Evolutionary conservation across 2,888 invertebrate genomes (phyloP).

Genomic region (Cheilosia scutellata): DNA sequence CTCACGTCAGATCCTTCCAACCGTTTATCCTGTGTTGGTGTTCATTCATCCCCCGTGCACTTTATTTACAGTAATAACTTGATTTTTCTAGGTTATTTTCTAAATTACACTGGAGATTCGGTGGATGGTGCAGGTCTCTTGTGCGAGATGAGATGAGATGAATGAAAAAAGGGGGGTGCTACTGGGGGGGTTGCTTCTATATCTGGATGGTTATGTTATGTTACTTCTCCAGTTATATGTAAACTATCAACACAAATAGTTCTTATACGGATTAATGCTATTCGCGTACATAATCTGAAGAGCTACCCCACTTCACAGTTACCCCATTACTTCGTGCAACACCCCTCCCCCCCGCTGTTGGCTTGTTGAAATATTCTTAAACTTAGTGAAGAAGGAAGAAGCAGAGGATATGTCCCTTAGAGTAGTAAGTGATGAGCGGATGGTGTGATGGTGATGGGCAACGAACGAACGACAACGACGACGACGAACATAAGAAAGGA

Average conservation of each 20-base stretch:
- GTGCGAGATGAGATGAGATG: too few relatives aligned
- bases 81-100: constrained; percentile 64
- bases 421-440: constrained; percentile 52
- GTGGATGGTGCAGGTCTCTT: constrained; percentile 4
- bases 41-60: constrained; percentile 53
- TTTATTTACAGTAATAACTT: constrained; percentile 67
- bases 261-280: constrained; percentile 26
- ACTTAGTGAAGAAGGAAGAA: constrained; percentile 9
- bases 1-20: constrained; percentile 13
- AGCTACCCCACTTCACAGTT: constrained; percentile 1
- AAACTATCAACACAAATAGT: constrained; percentile 37
- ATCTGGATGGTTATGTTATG: neutral
- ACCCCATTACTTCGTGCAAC: neutral
- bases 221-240: constrained; percentile 16
- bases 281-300: constrained; percentile 26
- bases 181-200: neutral
- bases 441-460: neutral
- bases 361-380: neutral
- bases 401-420: constrained; percentile 24
- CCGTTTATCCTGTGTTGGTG: constrained; percentile 21
- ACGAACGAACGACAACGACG: neutral
- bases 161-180: neutral
- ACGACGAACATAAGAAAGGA: constrained; percentile 13
- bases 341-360: neutral
- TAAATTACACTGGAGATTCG: constrained; percentile 50